Base-by-base conservation (phyloP, 2,888 invertebrate species). In the Oxystoma pomonae region DNA sequence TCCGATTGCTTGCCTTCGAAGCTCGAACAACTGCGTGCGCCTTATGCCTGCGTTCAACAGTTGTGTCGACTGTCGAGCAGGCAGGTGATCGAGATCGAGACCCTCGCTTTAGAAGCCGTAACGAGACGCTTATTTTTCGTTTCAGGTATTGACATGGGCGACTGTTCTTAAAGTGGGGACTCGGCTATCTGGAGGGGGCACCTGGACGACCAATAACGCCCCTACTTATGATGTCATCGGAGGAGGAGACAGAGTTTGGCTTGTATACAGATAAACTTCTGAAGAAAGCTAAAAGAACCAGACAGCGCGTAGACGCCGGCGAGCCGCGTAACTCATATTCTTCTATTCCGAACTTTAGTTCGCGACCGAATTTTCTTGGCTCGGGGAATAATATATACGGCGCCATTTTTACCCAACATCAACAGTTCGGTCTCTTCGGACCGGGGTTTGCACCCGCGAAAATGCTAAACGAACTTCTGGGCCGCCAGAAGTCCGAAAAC, bases 261-360 rank as follows among this genome's bases (percentile, higher is more conserved):
- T 91, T 92, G 91, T 92, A 90, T 87, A 90, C 91, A 90, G 92
- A 90, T 88, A 90, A 89, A 85, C 90, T 91, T 85, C 88, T 92
- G 87, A 92, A 92, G 90, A 91, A 92, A 88, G 89, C 90, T 84
- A 94, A 93, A 86, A 90, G 94, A 84, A 92, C 91, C 85, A 89
- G 94, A 88, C 94, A 94, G 88, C 91, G 94, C 85, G 94, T 94
- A 86, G 94, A 94, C 91, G 94, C 94, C 86, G 94, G 94, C 78
- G 94, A 95, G 86, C 91, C 92, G 83, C 90, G 94, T 84, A 94
- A 94, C 87, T 91, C 92, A 83, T 94, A 94, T 86, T 92, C 90
- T 76, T 88, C 88, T 77, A 88, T 89, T 77, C 88, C 88, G 80
- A 88, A 87, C 83, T 88, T 88, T 79, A 88, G 87, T 84, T 88